A percentile compares a stretch with the other conserved stretches of the same genome.
Evolutionary conservation across 2,888 invertebrate species (phyloP).

Genomic region (Ophion costatus): DNA sequence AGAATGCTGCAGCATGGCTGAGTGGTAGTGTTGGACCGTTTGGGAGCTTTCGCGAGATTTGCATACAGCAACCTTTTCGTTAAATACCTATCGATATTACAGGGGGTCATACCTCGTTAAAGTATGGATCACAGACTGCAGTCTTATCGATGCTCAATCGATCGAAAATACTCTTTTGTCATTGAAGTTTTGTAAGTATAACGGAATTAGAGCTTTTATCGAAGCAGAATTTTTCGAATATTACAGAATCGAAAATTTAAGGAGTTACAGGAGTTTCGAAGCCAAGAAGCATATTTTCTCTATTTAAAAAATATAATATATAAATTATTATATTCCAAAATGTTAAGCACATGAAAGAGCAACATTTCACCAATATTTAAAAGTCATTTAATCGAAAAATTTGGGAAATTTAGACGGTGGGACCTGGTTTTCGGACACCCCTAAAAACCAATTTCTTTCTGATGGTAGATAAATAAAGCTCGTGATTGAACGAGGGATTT

Average conservation of each 20-base stretch:
- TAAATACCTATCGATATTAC: constrained; percentile 4
- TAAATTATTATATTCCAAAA: too few species aligned
- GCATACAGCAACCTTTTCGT: constrained; percentile 37
- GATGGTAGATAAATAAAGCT: too few species aligned
- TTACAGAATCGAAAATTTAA: background rate
- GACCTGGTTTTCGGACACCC: too few species aligned
- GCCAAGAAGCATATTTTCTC: too few species aligned
- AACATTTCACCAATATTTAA: too few species aligned
- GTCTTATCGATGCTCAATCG: background rate
- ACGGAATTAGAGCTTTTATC: background rate
- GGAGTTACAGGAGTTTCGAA: too few species aligned
- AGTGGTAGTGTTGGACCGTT: constrained; percentile 1
- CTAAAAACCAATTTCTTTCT: too few species aligned
- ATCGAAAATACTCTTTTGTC: background rate
- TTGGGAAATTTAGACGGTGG: too few species aligned
- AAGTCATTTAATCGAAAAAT: too few species aligned
- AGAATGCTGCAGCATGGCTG: constrained; percentile 5
- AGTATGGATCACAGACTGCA: constrained; percentile 1
- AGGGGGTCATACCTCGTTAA: constrained; percentile 9
- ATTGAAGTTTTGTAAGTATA: background rate
- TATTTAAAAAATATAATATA: too few species aligned
- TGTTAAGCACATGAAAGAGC: too few species aligned
- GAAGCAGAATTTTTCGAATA: background rate
- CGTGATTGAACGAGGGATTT: too few species aligned
- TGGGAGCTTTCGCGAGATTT: constrained; percentile 29